Evolutionary conservation across 2,113 vertebrate genomes (phyloP), one percentile per base, ranked within the genome.

Genomic region (Thunnus thynnus): DNA sequence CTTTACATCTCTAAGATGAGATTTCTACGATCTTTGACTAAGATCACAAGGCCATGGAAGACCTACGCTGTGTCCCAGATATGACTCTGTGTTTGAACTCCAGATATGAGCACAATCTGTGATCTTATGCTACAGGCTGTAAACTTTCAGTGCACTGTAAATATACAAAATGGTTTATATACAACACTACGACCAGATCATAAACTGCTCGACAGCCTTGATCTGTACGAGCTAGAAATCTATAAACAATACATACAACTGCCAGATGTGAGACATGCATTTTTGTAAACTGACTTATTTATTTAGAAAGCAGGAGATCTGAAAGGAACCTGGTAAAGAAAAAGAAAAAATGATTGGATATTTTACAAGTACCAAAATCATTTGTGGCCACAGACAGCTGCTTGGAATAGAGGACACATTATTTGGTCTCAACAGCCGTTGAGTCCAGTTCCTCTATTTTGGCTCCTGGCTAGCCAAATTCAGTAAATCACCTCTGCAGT

Each of bases 61-160:
- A 57, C 60, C 73, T 73, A 76, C 57, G 25, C 27, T 67, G 47
- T 71, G 52, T 79, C 32, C 52, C 62, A 68, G 36, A 55, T 86
- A 36, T 47, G 20, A 58, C 51, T 54, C 36, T 65, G 46, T 60
- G 70, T 72, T 77, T 73, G 50, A 84, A 85, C 71, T 80, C 18
- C 78, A 84, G 60, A 87, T 70, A 68, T 60, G 76, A 83, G 60
- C 16, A 10, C 8, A 22, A 17, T 57, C 62, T 72, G 71, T 56
- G 25, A 73, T 73, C 54, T 30, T 68, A 52, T 61, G 60, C n/a
- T 52, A 66, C 17, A 78, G 57, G 13, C 77, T 82, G 69, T 68
- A 86, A 78, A 84, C 78, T 67, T 67, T 85, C 76, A 88, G 76
- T 78, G 68, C 78, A 70, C 55, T 74, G 76, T 89, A 89, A 92